Evolutionary conservation across 2,888 invertebrate species (phyloP).

Genomic region (Cryptosula pallasiana): DNA sequence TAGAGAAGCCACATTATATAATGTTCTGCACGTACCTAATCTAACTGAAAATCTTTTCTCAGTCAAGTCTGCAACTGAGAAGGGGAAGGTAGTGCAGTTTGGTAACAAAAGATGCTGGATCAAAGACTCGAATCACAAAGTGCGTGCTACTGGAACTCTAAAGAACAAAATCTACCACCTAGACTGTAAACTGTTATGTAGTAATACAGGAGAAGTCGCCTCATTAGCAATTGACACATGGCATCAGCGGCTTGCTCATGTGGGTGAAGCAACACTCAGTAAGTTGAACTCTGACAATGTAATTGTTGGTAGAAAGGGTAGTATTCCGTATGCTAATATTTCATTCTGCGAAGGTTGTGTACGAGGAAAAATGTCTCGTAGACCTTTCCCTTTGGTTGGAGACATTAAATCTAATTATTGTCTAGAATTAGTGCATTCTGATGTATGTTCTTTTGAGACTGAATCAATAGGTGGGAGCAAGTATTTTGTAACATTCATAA

Average conservation of each 20-base stretch:
- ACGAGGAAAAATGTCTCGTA: not conserved
- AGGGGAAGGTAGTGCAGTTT: not conserved
- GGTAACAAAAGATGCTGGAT: not conserved
- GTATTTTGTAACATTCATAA: slow-evolving; percentile 2
- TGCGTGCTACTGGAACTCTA: not conserved
- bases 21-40: not conserved
- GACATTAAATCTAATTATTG: not conserved
- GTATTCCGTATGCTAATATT: not conserved
- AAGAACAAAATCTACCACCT: not conserved
- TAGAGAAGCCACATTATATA: not conserved
- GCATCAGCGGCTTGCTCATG: slow-evolving; percentile 3
- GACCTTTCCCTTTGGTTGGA: not conserved
- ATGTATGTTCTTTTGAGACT: not conserved
- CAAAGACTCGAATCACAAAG: not conserved
- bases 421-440: not conserved
- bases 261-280: not conserved
- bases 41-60: slow-evolving; percentile 1
- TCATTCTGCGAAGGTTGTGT: not conserved
- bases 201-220: not conserved
- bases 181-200: not conserved
- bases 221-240: not conserved
- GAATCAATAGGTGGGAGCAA: not conserved
- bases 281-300: not conserved
- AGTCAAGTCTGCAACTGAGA: not conserved
- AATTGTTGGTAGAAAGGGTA: not conserved